Base-by-base conservation (phyloP, 2,888 invertebrate species). In the Uloborus plumipes region DNA sequence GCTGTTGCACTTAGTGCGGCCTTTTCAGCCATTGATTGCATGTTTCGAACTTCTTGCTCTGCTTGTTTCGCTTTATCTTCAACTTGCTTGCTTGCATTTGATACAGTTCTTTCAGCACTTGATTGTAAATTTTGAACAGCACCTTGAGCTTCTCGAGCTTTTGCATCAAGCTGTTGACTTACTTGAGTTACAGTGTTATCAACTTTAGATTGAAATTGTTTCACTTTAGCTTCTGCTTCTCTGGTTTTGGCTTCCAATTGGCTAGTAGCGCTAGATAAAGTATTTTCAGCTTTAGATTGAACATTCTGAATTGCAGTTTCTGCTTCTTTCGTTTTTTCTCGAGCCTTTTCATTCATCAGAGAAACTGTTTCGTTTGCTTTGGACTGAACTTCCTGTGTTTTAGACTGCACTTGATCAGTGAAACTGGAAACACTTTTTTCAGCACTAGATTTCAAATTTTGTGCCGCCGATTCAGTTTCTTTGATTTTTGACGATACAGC, bases 141-240 rank as follows among this genome's bases (percentile, higher is more conserved):
- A 20, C 70, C 64, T 70, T 81, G 74, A 1, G 80, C 80, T 59
- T 74, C 80, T 49, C 62, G 62, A n/a, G 74, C 74, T 58, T 74
- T 81, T 13, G 61, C 55, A n/a, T 80, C 67, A 51, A 58, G 78
- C 66, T 18, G 55, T 66, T 72, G 20, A 66, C 78, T 64, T 49
- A 39, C 18, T 76, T 69, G 2, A 47, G 64, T 49, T 64, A 13
- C 16, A n/a, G 66, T 55, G 20, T 78, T 72, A 59, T 72, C 53
- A 0, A 66, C 78, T 72, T 78, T 78, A 0, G 71, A 64, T n/a
- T 72, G 66, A 20, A 67, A 31, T 55, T 15, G 20, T 18, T 11
- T 49, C 61, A 62, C 71, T 50, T 72, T 72, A 20, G 71, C 59
- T 47, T 64, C 64, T 4, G 74, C 74, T 49, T 74, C 74, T 13